Evolutionary conservation across 2,113 vertebrate species (phyloP), one percentile per base, ranked within the genome.

Genomic region (Python bivittatus): DNA sequence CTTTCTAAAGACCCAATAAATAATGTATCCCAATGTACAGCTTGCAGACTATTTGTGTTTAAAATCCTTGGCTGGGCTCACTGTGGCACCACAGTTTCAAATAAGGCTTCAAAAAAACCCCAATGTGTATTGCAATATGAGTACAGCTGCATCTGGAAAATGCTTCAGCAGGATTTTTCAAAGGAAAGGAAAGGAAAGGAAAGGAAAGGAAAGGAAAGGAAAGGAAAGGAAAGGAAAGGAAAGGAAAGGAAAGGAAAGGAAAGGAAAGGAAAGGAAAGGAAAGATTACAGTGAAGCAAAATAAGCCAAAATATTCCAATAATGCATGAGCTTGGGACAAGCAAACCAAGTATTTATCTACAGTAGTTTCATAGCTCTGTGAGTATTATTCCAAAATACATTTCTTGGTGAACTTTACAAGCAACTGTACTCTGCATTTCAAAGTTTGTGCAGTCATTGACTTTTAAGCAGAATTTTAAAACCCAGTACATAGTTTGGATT

Each of bases 321-420:
- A 93, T 92, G 94, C 91, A 89, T 54, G 54, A 93, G 88, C 54
- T 10, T 94, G 90, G 93, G 92, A 95, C 88, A 95, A 97, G 95
- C 91, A 95, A 93, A 95, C 94, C 94, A 87, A 94, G 84, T 91
- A 91, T 92, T 95, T 94, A 92, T 94, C 93, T 94, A n/a, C 88
- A 92, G 42, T 92, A 93, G 90, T 93, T 97, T 96, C 93, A 95
- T 93, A 95, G 93, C 92, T 96, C 93, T 92, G 61, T 94, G 91
- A 68, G 86, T 97, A 94, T 93, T 92, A 93, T 95, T 95, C 92
- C 89, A 93, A 94, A 96, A 96, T 94, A 86, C 93, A 96, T 95
- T 94, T 97, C 94, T 93, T 92, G 94, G 92, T 68, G 42, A 17
- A n/a, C 61, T 72, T 8, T 38, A n/a, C 20, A 87, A 87, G 20